These are phyloP conservation scores for Intoshia linei DNA, from an alignment of 1,140 invertebrate species.

Conservation along the genomic window DNA sequence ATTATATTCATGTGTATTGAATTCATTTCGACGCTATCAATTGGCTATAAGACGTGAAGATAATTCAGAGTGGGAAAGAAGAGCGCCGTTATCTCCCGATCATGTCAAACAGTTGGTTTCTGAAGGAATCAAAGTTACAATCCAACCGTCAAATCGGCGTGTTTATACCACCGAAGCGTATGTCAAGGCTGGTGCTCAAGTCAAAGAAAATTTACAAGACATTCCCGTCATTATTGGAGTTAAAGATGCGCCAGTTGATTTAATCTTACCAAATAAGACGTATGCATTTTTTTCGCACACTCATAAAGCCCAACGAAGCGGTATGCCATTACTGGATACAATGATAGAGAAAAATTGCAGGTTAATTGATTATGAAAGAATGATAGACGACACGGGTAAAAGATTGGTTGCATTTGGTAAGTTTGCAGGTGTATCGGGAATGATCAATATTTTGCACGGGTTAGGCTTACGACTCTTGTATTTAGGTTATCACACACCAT, in stretches of 20 bases:
- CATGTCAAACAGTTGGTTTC: slow-evolving; percentile 56
- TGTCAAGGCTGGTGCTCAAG: slow-evolving; percentile 45
- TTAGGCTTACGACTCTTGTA: slow-evolving; percentile 63
- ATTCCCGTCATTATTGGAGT: slow-evolving; percentile 80
- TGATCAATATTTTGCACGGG: slow-evolving; percentile 90
- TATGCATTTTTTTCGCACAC: slow-evolving; percentile 97
- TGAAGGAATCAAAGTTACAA: slow-evolving; percentile 55
- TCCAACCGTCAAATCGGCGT: slow-evolving; percentile 78
- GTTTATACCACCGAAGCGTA: slow-evolving; percentile 79
- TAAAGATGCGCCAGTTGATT: slow-evolving; percentile 74
- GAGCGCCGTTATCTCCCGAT: slow-evolving; percentile 58
- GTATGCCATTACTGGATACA: slow-evolving; percentile 81
- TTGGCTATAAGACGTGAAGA: slow-evolving; percentile 39
- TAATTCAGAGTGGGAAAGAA: slow-evolving; percentile 80
- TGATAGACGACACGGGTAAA: slow-evolving; percentile 52
- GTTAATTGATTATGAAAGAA: slow-evolving; percentile 77
- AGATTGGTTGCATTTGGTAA: slow-evolving; percentile 88
- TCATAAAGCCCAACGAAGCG: slow-evolving; percentile 86
- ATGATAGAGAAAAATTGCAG: slow-evolving; percentile 64
- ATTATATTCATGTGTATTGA: not conserved
- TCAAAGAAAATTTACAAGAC: slow-evolving; percentile 80
- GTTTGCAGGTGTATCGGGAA: slow-evolving; percentile 85
- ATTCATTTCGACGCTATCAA: slow-evolving; percentile 3
- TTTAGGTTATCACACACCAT: slow-evolving; percentile 83
- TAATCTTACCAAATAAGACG: slow-evolving; percentile 63